Evolutionary conservation across 2,113 vertebrate genomes (phyloP).

Genomic region (Sisor rabdophorus): DNA sequence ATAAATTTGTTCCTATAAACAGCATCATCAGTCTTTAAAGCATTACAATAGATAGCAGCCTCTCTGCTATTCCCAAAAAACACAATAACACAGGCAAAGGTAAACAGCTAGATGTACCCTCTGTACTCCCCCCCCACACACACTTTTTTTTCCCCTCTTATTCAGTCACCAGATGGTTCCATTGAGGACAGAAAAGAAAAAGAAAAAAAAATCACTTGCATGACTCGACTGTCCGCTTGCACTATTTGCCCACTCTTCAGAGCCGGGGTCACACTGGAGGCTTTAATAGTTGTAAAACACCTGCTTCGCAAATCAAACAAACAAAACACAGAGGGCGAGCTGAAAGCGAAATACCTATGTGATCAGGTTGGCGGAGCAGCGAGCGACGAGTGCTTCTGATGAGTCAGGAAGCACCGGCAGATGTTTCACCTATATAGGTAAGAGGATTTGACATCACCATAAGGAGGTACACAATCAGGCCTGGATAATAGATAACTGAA

Average conservation of each 20-base stretch:
- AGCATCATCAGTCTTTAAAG: constrained; percentile 28
- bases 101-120: constrained; percentile 61
- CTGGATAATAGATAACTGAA: constrained; percentile 62
- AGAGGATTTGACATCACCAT: constrained; percentile 57
- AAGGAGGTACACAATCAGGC: constrained; percentile 51
- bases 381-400: constrained; percentile 54
- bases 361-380: constrained; percentile 65
- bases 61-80: constrained; percentile 58
- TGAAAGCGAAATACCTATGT: constrained; percentile 69
- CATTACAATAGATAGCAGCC: constrained; percentile 24
- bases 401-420: constrained; percentile 63
- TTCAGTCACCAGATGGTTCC: constrained; percentile 73
- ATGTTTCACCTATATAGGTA: constrained; percentile 63
- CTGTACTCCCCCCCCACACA: constrained; percentile 52
- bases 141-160: constrained; percentile 63
- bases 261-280: constrained; percentile 65
- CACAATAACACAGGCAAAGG: constrained; percentile 64
- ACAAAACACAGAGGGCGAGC: constrained; percentile 60
- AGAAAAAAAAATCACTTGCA: constrained; percentile 52
- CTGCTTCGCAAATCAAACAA: constrained; percentile 77
- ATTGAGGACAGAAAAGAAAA: constrained; percentile 57
- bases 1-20: constrained; percentile 13
- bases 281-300: constrained; percentile 73
- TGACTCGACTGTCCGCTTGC: constrained; percentile 56
- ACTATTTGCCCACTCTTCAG: constrained; percentile 72